A percentile compares a stretch with the other conserved stretches of the same genome.
Conservation (phyloP, 2,797 vertebrate species). For the Clarias pachynema region DNA sequence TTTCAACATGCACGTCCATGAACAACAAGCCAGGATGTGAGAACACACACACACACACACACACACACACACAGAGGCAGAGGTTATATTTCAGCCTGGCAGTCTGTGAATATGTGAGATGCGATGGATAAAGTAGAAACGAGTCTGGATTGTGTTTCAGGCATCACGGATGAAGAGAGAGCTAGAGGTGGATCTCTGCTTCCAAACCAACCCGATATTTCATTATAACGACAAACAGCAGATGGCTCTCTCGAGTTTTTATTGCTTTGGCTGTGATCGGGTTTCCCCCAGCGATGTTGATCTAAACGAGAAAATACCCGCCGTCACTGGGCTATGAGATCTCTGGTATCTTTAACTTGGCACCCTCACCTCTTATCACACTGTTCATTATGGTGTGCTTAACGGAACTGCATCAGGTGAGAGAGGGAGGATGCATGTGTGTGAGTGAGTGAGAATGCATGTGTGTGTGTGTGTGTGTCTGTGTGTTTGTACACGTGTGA, state of each 20-base stretch:
- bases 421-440: neutral
- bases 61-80: neutral
- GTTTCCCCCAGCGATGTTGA: slow-evolving; percentile 57
- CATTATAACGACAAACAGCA: slow-evolving; percentile 90
- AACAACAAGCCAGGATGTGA: neutral
- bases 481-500: neutral
- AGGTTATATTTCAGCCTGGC: neutral
- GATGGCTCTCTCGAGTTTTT: slow-evolving; percentile 99
- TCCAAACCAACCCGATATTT: slow-evolving; percentile 66
- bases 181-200: neutral
- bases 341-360: slow-evolving; percentile 32
- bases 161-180: neutral
- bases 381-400: slow-evolving; percentile 39
- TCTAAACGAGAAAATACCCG: slow-evolving; percentile 50
- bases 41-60: neutral
- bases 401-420: slow-evolving; percentile 28
- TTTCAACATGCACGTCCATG: too few relatives aligned
- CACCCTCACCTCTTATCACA: slow-evolving; percentile 29
- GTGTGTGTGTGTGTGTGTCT: neutral
- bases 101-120: neutral
- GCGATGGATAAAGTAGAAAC: neutral
- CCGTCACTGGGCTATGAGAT: slow-evolving; percentile 38
- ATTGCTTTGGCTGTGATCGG: slow-evolving; percentile 64
- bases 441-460: neutral
- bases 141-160: neutral